These are phyloP conservation scores for Gonocerus acuteangulatus DNA, from an alignment of 2,888 invertebrate genomes.

Conservation along the genomic window DNA sequence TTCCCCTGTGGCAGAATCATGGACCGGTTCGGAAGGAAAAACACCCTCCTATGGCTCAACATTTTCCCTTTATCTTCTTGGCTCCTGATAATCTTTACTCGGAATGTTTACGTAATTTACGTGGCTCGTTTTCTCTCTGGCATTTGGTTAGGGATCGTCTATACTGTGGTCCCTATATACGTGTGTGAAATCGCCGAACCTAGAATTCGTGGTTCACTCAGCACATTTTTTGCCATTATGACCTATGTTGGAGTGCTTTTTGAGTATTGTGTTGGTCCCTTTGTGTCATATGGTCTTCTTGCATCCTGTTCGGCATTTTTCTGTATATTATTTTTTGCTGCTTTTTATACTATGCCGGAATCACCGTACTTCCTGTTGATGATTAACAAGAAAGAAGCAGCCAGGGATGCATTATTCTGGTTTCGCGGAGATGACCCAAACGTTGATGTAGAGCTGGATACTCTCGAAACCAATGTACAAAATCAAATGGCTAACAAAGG, in stretches of 20 bases:
- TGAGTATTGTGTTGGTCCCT: slow-evolving; percentile 36
- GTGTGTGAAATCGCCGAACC: slow-evolving; percentile 39
- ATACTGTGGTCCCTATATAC: slow-evolving; percentile 38
- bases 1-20: slow-evolving; percentile 37
- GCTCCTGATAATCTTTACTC: slow-evolving; percentile 35
- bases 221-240: slow-evolving; percentile 38
- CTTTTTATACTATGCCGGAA: slow-evolving; percentile 54
- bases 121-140: slow-evolving; percentile 37
- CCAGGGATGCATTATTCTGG: slow-evolving; percentile 41
- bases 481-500: slow-evolving; percentile 47
- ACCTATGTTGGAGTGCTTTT: slow-evolving; percentile 37
- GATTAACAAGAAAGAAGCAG: slow-evolving; percentile 47
- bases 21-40: slow-evolving; percentile 36
- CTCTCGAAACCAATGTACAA: slow-evolving; percentile 41
- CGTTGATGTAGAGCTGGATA: slow-evolving; percentile 38
- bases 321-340: slow-evolving; percentile 47
- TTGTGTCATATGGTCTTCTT: slow-evolving; percentile 43
- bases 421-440: slow-evolving; percentile 29
- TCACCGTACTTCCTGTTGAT: slow-evolving; percentile 55
- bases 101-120: slow-evolving; percentile 33
- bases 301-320: slow-evolving; percentile 46
- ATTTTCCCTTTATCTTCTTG: slow-evolving; percentile 36
- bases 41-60: slow-evolving; percentile 33
- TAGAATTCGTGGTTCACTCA: slow-evolving; percentile 37
- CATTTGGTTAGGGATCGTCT: slow-evolving; percentile 37